Conservation (phyloP, 2,113 vertebrate genomes). For the Mohoua ochrocephala region DNA sequence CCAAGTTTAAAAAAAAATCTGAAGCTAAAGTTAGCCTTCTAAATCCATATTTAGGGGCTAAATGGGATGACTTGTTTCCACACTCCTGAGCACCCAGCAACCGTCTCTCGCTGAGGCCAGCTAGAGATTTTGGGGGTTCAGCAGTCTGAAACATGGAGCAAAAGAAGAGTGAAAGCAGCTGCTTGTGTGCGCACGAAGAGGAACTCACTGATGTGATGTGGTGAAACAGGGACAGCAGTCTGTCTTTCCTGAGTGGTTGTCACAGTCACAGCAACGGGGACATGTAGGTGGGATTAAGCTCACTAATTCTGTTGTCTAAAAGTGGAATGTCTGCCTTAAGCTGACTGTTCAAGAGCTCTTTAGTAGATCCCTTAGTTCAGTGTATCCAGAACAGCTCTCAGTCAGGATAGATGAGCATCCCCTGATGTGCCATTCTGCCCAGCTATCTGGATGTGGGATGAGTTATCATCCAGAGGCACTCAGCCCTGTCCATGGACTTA, state of each 20-base stretch:
- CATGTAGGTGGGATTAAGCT: not conserved
- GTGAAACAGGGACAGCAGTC: not conserved
- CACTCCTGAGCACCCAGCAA: not conserved
- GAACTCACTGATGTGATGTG: not conserved
- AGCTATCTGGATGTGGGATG: not conserved
- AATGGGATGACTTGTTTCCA: slow-evolving; percentile 17
- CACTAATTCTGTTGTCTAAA: not conserved
- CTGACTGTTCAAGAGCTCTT: not conserved
- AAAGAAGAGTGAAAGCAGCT: not conserved
- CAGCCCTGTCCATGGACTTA: not conserved
- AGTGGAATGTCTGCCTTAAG: not conserved
- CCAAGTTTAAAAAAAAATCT: slow-evolving; percentile 49
- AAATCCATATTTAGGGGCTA: slow-evolving; percentile 27
- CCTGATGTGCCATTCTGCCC: not conserved
- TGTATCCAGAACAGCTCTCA: not conserved
- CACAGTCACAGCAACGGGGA: not conserved
- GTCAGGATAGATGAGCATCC: not conserved
- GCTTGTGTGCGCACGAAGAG: not conserved
- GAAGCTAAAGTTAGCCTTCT: slow-evolving; percentile 42
- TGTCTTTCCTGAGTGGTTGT: not conserved
- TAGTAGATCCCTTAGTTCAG: not conserved
- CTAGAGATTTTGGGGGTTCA: not conserved
- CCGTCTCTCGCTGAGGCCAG: not conserved
- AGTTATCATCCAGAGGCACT: accelerated
- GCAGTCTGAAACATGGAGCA: not conserved